Evolutionary conservation across 2,113 vertebrate genomes (phyloP), one percentile per base, ranked within the genome.

Genomic region (Cnemophilus loriae): DNA sequence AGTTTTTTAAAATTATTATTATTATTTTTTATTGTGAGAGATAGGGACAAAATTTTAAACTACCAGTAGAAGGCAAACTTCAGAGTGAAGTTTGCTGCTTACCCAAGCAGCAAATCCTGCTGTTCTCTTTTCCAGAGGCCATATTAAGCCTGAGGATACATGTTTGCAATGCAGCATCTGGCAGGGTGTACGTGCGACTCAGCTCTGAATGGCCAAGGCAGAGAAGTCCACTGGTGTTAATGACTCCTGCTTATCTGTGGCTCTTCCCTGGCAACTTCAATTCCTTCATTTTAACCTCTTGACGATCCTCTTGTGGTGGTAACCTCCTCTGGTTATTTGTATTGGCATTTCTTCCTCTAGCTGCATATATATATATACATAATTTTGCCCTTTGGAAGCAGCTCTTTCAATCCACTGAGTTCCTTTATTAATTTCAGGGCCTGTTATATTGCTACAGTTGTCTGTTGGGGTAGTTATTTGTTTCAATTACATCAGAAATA

Each of bases 401-500:
- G 18, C 22, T 78, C 32, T 94, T 94, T 76, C 30, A 3, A 46
- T 67, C 63, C 28, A 8, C 37, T 60, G 80, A 82, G 19, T 65
- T 84, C 14, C 32, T 81, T 84, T 90, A 50, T 90, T 95, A 84
- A 69, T 87, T 94, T 60, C 69, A 89, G 69, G 56, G 46, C 35
- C 15, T 42, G 23, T 77, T 77, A 88, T 87, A 86, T 85, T 69
- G 42, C 65, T 68, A 8, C 1, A 4, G 6, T 90, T 11, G 0
- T 90, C 60, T 95, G 1, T 55, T 83, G 56, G 53, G 61, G 64
- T 46, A 35, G 53, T 33, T 96, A 52, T 64, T 64, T 63, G 3
- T 79, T 95, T 90, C 67, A 81, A 7, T 87, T 92, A 59, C 52
- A 90, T 82, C 53, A 61, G 53, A 56, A 95, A 90, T 97, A 93